Percentiles rank a stretch among this genome's conserved stretches.
phyloP scores from a whole-genome alignment of 2,888 invertebrate species.

The Elegia similella region DNA sequence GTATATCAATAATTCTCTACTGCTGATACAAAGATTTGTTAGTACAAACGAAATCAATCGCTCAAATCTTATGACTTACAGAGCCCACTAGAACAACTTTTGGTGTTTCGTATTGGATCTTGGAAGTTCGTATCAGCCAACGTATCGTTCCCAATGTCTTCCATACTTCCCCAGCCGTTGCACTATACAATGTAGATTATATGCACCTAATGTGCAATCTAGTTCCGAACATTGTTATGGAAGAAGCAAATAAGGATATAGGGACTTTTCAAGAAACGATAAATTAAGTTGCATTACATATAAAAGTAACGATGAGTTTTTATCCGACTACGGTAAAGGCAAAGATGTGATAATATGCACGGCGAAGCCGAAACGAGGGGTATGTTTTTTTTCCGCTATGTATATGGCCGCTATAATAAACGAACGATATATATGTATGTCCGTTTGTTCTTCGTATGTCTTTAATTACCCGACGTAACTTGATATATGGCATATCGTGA shows the following conservation, averaged over 20 bases:
- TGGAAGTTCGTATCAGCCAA: constrained; percentile 55
- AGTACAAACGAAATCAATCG: too few relatives aligned
- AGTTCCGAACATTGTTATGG: neutral
- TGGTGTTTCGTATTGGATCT: constrained; percentile 55
- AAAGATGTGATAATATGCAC: too few relatives aligned
- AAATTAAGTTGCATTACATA: neutral
- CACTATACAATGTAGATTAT: constrained; percentile 6
- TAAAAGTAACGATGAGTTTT: neutral
- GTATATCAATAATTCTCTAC: too few relatives aligned
- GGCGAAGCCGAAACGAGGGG: too few relatives aligned
- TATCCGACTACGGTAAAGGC: too few relatives aligned
- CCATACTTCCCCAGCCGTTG: constrained; percentile 27
- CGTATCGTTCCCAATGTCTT: constrained; percentile 47
- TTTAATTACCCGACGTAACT: too few relatives aligned
- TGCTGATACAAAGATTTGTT: too few relatives aligned
- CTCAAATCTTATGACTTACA: constrained; percentile 24
- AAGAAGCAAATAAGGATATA: neutral
- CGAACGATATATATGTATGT: too few relatives aligned
- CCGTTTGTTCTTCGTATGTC: too few relatives aligned
- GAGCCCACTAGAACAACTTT: constrained; percentile 45
- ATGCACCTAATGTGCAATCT: constrained; percentile 8
- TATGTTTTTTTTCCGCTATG: too few relatives aligned
- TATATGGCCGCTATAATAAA: too few relatives aligned
- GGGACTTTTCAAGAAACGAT: neutral
- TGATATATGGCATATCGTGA: too few relatives aligned